A percentile compares a stretch with the other conserved stretches of the same genome.
phyloP scores from a whole-genome alignment of 2,797 vertebrate species.

The Artibeus jamaicensis region DNA sequence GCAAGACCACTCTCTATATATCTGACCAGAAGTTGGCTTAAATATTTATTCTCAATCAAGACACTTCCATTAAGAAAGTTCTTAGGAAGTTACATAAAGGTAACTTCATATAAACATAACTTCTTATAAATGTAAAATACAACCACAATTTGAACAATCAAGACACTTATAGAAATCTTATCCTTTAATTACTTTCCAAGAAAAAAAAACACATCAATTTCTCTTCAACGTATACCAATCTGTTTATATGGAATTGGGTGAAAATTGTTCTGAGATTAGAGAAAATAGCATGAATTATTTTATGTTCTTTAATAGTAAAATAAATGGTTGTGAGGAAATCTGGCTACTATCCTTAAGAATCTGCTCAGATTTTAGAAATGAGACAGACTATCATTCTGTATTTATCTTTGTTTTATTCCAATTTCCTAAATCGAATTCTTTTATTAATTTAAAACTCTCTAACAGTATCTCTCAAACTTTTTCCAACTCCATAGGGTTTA shows the following conservation, averaged over 20 bases:
- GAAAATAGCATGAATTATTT: not conserved
- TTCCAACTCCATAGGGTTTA: slow-evolving; percentile 8
- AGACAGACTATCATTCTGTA: not conserved
- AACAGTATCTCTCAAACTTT: not conserved
- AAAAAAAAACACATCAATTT: slow-evolving; percentile 44
- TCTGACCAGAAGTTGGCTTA: slow-evolving; percentile 30
- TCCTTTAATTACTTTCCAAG: slow-evolving; percentile 59
- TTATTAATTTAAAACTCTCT: slow-evolving; percentile 19
- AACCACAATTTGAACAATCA: slow-evolving; percentile 33
- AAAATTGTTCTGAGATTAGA: slow-evolving; percentile 26
- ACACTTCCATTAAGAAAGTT: not conserved
- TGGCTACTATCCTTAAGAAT: not conserved
- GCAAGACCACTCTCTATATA: slow-evolving; percentile 14
- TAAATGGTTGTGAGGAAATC: not conserved
- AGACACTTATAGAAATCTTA: slow-evolving; percentile 60
- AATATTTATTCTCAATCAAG: slow-evolving; percentile 19
- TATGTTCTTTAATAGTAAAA: not conserved
- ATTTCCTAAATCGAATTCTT: not conserved
- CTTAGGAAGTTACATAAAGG: slow-evolving; percentile 16
- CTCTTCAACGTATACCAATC: slow-evolving; percentile 38
- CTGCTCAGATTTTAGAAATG: slow-evolving; percentile 14
- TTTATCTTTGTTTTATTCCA: slow-evolving; percentile 10
- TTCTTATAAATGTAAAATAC: slow-evolving; percentile 6
- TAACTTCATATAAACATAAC: not conserved
- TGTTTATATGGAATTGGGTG: slow-evolving; percentile 37